Evolutionary conservation across 1,140 invertebrate genomes (phyloP).

Genomic region (Saxidomus purpurata): DNA sequence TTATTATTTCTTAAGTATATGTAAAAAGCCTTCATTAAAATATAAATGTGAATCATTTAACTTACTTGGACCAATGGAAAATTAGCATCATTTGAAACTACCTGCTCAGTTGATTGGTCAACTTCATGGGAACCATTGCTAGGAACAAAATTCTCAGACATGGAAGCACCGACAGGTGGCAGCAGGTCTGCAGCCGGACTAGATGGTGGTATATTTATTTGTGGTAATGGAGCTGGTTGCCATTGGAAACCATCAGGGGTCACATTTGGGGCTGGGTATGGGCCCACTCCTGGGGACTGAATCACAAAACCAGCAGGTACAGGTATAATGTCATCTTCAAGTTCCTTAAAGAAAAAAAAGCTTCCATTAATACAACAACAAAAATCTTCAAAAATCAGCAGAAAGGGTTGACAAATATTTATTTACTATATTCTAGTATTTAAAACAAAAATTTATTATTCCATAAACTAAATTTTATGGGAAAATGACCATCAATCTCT

Average conservation of each 20-base stretch:
- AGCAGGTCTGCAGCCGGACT: background rate
- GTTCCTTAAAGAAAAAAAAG: constrained; percentile 35
- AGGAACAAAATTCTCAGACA: background rate
- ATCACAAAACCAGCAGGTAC: constrained; percentile 41
- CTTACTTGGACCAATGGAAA: too few relatives aligned
- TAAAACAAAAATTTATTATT: too few relatives aligned
- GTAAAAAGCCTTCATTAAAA: too few relatives aligned
- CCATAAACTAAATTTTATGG: too few relatives aligned
- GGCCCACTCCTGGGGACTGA: constrained; percentile 21
- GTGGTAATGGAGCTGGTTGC: background rate
- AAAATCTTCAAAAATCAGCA: too few relatives aligned
- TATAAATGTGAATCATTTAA: too few relatives aligned
- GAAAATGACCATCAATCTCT: too few relatives aligned
- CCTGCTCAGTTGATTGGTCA: background rate
- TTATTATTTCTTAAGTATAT: too few relatives aligned
- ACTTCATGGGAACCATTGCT: background rate
- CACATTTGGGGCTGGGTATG: constrained; percentile 17
- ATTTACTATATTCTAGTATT: too few relatives aligned
- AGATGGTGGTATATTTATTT: background rate
- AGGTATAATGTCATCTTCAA: constrained; percentile 51
- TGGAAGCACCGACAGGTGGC: background rate
- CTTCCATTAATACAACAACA: too few relatives aligned
- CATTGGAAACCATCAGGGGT: constrained; percentile 49
- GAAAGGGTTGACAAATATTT: too few relatives aligned
- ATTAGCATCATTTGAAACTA: too few relatives aligned